phyloP scores from a whole-genome alignment of 2,888 invertebrate species.

The Eristalis pertinax region DNA sequence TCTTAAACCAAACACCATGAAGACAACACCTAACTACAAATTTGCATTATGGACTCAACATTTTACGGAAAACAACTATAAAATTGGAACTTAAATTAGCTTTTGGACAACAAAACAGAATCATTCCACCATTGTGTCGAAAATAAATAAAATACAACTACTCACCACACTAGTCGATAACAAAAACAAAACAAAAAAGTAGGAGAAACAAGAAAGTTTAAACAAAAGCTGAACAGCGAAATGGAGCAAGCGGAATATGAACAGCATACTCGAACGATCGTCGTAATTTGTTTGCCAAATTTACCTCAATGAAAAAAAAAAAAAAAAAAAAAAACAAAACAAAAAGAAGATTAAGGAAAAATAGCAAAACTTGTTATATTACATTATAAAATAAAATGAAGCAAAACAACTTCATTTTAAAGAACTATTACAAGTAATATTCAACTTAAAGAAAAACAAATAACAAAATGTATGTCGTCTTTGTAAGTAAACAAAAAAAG shows the following conservation, averaged over 20 bases:
- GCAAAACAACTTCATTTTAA: conserved; percentile 46
- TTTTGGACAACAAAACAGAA: conserved; percentile 42
- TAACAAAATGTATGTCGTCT: conserved; percentile 53
- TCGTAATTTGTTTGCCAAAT: conserved; percentile 80
- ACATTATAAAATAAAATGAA: conserved; percentile 40
- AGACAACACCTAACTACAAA: conserved; percentile 30
- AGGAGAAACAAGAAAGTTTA: conserved; percentile 23
- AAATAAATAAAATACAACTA: conserved; percentile 69
- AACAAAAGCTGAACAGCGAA: conserved; percentile 31
- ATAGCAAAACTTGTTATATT: conserved; percentile 53
- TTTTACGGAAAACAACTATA: conserved; percentile 40
- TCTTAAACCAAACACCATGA: conserved; percentile 72
- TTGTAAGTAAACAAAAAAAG: conserved; percentile 56
- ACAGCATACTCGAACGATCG: conserved; percentile 57
- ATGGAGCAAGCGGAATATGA: conserved; percentile 58
- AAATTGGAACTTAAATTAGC: conserved; percentile 34
- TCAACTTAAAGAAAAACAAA: conserved; percentile 56
- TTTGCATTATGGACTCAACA: conserved; percentile 35
- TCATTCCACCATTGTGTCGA: conserved; percentile 74
- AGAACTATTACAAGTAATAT: conserved; percentile 58
- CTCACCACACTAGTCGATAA: conserved; percentile 78
- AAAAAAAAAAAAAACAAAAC: conserved; percentile 66
- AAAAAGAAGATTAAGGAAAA: conserved; percentile 49
- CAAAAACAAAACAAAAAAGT: conserved; percentile 32
- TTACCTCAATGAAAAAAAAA: conserved; percentile 78